phyloP scores from a whole-genome alignment of 2,797 vertebrate genomes.

The Rousettus madagascariensis region DNA sequence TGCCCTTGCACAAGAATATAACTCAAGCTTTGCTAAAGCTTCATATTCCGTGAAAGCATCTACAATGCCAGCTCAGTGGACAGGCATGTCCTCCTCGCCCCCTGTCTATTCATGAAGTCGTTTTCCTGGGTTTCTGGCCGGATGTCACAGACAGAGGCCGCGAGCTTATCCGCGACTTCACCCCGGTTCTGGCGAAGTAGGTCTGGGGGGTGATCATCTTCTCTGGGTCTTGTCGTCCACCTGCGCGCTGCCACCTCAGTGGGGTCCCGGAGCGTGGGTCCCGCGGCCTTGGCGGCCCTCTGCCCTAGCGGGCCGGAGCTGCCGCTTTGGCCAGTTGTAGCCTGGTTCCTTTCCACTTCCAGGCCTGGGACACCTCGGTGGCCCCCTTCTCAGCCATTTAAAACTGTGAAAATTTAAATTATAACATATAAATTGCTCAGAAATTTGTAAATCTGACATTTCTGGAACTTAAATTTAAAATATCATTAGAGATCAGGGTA shows the following conservation, averaged over 20 bases:
- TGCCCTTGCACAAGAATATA: neutral
- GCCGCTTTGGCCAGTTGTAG: neutral
- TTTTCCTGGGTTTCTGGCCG: no score
- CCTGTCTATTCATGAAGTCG: neutral
- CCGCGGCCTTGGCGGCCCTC: neutral
- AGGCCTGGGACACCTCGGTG: neutral
- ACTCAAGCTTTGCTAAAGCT: neutral
- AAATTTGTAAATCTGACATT: neutral
- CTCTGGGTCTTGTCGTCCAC: neutral
- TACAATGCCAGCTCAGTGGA: no score
- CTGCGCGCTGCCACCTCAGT: fast-evolving
- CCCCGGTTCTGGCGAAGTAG: no score
- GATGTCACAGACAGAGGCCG: neutral
- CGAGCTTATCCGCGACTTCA: neutral
- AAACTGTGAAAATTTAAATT: neutral
- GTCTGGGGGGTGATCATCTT: neutral
- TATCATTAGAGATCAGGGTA: neutral
- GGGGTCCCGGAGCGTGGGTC: neutral
- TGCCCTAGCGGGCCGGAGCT: neutral
- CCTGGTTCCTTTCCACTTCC: neutral
- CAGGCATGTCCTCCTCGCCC: no score
- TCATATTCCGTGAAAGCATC: neutral
- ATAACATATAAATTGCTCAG: neutral
- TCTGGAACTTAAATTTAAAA: neutral
- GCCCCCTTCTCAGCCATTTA: neutral